Evolutionary conservation across 2,113 vertebrate species (phyloP).

Genomic region (Aegotheles bennettii): DNA sequence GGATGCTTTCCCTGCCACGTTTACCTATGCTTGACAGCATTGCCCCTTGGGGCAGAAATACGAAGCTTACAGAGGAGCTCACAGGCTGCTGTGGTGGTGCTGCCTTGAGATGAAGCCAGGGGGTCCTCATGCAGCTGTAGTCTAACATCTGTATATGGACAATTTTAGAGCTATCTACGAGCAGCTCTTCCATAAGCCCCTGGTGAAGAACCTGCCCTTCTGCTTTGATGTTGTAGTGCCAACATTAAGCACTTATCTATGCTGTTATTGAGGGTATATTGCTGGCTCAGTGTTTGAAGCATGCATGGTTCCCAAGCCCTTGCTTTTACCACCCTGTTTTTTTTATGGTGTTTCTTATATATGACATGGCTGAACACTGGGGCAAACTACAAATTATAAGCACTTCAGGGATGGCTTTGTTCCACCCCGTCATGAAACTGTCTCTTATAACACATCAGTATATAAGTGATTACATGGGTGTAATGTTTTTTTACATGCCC

Average conservation of each 20-base stretch:
- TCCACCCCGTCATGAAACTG: not conserved
- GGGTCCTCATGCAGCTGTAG: not conserved
- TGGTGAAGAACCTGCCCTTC: not conserved
- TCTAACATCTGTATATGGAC: not conserved
- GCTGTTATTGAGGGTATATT: not conserved
- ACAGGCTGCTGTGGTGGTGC: not conserved
- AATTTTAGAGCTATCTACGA: not conserved
- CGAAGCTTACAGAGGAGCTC: too few relatives aligned
- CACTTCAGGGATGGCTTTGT: not conserved
- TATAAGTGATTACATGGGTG: too few relatives aligned
- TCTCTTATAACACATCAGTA: not conserved
- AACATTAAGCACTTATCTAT: not conserved
- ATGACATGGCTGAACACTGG: not conserved
- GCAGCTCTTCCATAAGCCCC: not conserved
- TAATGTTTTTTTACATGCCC: not conserved
- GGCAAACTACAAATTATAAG: not conserved
- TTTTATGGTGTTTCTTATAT: not conserved
- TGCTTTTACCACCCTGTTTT: not conserved
- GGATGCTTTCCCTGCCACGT: not conserved
- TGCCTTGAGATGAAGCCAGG: not conserved
- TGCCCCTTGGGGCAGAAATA: not conserved
- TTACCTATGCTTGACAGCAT: accelerated
- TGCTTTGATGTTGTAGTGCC: not conserved
- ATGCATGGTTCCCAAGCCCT: not conserved
- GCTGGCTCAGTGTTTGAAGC: not conserved